A percentile compares a stretch with the other conserved stretches of the same genome.
Conservation (phyloP, 2,888 invertebrate genomes). For the Limenitis camilla region DNA sequence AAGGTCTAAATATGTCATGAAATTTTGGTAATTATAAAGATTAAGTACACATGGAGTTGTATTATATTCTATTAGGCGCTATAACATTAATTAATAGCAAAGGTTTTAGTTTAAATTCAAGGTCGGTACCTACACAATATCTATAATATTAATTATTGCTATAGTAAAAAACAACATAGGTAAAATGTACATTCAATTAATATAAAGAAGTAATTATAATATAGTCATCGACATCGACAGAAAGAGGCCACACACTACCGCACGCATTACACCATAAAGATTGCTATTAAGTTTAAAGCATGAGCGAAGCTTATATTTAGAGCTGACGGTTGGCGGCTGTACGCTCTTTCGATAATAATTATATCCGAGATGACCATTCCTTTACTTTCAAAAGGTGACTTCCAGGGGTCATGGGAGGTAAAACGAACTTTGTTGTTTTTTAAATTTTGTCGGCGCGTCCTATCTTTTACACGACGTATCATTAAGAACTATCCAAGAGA, state of each 20-base stretch:
- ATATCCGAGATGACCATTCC: slow-evolving; percentile 53
- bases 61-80: too few species aligned
- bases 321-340: slow-evolving; percentile 58
- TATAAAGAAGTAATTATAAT: slow-evolving; percentile 38
- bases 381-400: slow-evolving; percentile 35
- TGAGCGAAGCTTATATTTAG: slow-evolving; percentile 53
- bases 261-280: slow-evolving; percentile 66
- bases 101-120: too few species aligned
- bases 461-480: slow-evolving; percentile 50
- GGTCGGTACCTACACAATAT: too few species aligned
- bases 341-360: slow-evolving; percentile 56
- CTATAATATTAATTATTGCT: too few species aligned
- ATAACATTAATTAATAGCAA: too few species aligned
- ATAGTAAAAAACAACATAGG: background rate
- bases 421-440: slow-evolving; percentile 34
- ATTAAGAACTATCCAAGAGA: slow-evolving; percentile 10
- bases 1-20: too few species aligned
- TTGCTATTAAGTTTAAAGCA: slow-evolving; percentile 70
- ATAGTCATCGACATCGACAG: slow-evolving; percentile 55
- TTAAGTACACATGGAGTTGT: too few species aligned
- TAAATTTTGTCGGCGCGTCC: slow-evolving; percentile 47
- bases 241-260: slow-evolving; percentile 47
- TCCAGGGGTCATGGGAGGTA: slow-evolving; percentile 52
- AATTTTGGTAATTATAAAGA: too few species aligned
- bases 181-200: slow-evolving; percentile 13